Evolutionary conservation across 2,113 vertebrate genomes (phyloP).

Genomic region (Chamaea fasciata): DNA sequence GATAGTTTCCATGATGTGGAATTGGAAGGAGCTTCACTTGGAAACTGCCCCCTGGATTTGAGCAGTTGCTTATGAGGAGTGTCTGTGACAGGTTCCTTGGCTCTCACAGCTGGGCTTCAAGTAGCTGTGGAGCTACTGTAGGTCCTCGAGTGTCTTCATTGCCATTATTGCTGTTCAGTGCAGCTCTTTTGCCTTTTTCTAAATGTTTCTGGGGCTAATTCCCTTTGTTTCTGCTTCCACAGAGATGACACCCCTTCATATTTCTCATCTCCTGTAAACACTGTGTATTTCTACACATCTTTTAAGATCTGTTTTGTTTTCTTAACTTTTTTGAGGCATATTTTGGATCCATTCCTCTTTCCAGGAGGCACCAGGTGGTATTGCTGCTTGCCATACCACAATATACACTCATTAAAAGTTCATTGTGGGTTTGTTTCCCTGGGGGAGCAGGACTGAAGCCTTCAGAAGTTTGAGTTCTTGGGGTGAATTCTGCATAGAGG

Average conservation of each 20-base stretch:
- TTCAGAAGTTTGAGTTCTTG: background rate
- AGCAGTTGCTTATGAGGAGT: background rate
- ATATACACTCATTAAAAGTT: accelerated
- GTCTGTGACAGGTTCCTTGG: background rate
- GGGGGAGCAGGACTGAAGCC: background rate
- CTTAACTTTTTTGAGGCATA: background rate
- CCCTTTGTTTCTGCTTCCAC: background rate
- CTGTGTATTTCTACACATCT: background rate
- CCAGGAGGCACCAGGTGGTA: background rate
- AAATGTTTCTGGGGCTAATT: background rate
- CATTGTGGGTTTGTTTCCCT: background rate
- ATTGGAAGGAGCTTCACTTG: background rate
- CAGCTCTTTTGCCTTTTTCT: background rate
- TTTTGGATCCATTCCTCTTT: background rate
- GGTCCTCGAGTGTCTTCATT: background rate
- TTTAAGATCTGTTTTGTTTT: background rate
- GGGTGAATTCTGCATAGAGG: background rate
- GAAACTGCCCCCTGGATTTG: background rate
- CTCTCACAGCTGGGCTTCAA: background rate
- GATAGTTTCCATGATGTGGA: accelerated
- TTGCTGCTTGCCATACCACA: background rate
- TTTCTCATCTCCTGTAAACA: background rate
- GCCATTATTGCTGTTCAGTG: background rate
- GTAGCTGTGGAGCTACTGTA: background rate
- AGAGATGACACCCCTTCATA: background rate